phyloP scores from a whole-genome alignment of 2,113 vertebrate genomes.

The Capreolus pygargus region DNA sequence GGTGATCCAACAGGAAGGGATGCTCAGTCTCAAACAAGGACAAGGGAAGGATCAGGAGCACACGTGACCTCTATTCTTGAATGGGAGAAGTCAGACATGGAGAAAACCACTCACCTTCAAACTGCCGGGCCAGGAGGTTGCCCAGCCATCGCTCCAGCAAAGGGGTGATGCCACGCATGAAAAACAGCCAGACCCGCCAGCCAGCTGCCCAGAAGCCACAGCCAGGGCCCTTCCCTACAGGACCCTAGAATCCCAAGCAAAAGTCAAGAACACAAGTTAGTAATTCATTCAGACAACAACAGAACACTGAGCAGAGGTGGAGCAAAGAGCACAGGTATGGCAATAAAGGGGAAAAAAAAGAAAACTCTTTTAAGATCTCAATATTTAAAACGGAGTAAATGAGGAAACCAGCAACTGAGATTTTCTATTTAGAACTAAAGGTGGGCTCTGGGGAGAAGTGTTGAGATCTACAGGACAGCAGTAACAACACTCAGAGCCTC shows the following conservation, averaged over 20 bases:
- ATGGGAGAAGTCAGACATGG: background rate
- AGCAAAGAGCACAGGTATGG: background rate
- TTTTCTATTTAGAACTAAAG: background rate
- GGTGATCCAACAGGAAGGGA: background rate
- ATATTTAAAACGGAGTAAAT: background rate
- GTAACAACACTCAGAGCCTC: background rate
- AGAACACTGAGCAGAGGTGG: background rate
- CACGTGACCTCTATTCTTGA: background rate
- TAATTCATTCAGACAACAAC: background rate
- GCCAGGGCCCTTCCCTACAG: slow-evolving; percentile 98
- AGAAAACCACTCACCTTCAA: slow-evolving; percentile 89
- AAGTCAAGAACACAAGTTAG: slow-evolving; percentile 30
- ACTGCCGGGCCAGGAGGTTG: slow-evolving; percentile 97
- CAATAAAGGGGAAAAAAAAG: background rate
- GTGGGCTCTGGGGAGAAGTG: background rate
- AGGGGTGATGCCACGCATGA: slow-evolving; percentile 98
- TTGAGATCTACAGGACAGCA: background rate
- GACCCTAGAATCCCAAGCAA: slow-evolving; percentile 84
- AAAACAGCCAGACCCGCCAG: slow-evolving; percentile 99
- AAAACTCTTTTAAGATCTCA: background rate
- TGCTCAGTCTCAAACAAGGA: background rate
- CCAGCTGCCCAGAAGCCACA: slow-evolving; percentile 99
- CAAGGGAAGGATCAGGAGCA: background rate
- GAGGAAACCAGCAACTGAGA: background rate
- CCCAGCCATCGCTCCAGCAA: slow-evolving; percentile 98